Percentiles rank a stretch among this genome's conserved stretches.
Conservation (phyloP, 92 coral and sea anemone genomes). For the Bergia puertoricense region DNA sequence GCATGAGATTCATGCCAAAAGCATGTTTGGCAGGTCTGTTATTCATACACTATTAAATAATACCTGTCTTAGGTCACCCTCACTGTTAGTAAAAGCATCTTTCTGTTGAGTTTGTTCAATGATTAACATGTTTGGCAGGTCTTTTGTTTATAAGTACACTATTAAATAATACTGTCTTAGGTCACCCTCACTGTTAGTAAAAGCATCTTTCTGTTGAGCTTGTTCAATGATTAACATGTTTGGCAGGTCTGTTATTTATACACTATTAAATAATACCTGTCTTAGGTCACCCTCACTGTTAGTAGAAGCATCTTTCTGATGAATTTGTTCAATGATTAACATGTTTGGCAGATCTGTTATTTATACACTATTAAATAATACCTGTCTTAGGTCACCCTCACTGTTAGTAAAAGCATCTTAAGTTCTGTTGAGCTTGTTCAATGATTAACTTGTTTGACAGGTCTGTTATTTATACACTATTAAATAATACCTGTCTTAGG, state of each 20-base stretch:
- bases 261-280: neutral
- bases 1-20: neutral
- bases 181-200: neutral
- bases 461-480: neutral
- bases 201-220: slow-evolving; percentile 58
- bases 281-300: neutral
- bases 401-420: slow-evolving; percentile 20
- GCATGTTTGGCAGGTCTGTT: neutral
- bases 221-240: slow-evolving; percentile 64
- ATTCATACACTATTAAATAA: neutral
- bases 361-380: neutral
- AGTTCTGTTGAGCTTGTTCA: slow-evolving; percentile 60
- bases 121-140: slow-evolving; percentile 61
- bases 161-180: slow-evolving; percentile 46
- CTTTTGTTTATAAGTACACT: slow-evolving; percentile 40
- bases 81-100: slow-evolving; percentile 19
- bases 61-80: neutral
- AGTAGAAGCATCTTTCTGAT: slow-evolving; percentile 46
- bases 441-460: slow-evolving; percentile 41
- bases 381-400: neutral
- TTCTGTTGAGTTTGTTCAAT: slow-evolving; percentile 68
- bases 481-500: neutral
- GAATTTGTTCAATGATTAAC: slow-evolving; percentile 62
- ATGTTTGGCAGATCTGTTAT: neutral
- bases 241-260: neutral